A percentile compares a stretch with the other conserved stretches of the same genome.
Conservation (phyloP, 2,113 vertebrate species). For the Tenebrosternarchus preto region DNA sequence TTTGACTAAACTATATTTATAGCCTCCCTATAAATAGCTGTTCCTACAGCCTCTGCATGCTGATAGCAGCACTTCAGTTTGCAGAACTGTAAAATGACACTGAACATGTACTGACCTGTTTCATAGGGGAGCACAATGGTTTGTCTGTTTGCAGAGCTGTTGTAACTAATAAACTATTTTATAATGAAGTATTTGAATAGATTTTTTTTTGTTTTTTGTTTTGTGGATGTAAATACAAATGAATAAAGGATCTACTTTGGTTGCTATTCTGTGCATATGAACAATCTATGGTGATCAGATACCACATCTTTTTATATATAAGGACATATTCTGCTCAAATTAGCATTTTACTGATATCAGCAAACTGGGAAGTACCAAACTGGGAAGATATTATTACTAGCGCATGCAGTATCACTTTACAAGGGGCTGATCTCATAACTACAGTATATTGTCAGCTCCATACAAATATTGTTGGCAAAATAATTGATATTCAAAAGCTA, state of each 20-base stretch:
- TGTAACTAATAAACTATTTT: not conserved
- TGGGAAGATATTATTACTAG: not conserved
- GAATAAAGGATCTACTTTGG: no score
- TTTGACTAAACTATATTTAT: conserved; percentile 1
- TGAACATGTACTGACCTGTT: not conserved
- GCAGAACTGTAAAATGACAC: not conserved
- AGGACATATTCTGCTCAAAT: no score
- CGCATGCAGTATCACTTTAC: not conserved
- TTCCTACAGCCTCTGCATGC: not conserved
- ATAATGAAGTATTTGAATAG: not conserved
- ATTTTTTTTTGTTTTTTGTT: no score
- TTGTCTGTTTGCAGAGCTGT: not conserved
- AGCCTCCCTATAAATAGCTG: not conserved
- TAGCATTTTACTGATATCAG: not conserved
- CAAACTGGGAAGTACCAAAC: not conserved
- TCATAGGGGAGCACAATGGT: not conserved
- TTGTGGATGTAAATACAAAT: not conserved
- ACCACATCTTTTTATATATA: no score
- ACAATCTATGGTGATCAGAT: no score
- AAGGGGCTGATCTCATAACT: not conserved
- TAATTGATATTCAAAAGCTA: not conserved
- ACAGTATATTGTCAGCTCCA: not conserved
- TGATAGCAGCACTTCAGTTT: not conserved
- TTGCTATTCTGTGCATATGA: no score
- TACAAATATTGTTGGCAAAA: not conserved